Evolutionary conservation across 2,888 invertebrate genomes (phyloP).

Genomic region (Acanthopleura granulata): DNA sequence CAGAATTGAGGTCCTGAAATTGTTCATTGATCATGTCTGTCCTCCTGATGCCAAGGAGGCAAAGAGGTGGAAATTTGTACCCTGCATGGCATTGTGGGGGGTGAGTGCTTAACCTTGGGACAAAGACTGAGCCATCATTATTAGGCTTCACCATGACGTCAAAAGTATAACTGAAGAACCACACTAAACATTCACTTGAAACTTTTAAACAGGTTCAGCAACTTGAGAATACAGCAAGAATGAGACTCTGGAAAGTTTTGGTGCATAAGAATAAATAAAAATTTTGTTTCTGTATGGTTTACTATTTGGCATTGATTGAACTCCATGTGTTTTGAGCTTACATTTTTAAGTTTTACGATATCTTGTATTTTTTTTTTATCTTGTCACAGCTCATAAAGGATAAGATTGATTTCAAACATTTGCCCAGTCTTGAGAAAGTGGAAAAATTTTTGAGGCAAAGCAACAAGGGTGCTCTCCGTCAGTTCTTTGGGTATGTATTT

Average conservation of each 20-base stretch:
- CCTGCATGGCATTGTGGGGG: constrained; percentile 50
- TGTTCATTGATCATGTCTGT: constrained; percentile 59
- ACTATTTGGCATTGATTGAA: no score
- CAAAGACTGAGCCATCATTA: no score
- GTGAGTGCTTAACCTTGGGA: constrained; percentile 32
- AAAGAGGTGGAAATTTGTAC: constrained; percentile 33
- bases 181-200: no score
- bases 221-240: background rate
- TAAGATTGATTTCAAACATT: constrained; percentile 43
- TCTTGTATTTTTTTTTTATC: background rate
- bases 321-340: no score
- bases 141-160: no score
- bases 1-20: constrained; percentile 44
- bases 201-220: no score
- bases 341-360: no score
- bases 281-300: no score
- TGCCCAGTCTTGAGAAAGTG: constrained; percentile 39
- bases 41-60: constrained; percentile 26
- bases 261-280: no score
- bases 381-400: constrained; percentile 47
- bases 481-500: constrained; percentile 29
- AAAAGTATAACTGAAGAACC: no score
- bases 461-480: constrained; percentile 42
- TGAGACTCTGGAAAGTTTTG: background rate
- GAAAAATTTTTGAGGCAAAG: constrained; percentile 52